Evolutionary conservation across 2,888 invertebrate genomes (phyloP).

Genomic region (Harpagoxenus sublaevis): DNA sequence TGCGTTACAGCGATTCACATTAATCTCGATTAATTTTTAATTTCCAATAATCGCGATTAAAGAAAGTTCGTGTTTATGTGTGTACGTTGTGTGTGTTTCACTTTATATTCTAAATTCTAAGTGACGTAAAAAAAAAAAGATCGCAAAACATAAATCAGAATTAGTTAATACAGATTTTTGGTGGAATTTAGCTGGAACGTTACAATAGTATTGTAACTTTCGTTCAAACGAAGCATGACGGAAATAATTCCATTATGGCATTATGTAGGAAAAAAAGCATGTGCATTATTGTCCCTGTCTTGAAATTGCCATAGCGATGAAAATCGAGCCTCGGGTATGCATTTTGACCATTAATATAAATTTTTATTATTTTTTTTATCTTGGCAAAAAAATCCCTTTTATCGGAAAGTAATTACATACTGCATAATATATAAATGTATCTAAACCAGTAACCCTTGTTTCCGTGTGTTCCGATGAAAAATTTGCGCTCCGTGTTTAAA

Average conservation of each 20-base stretch:
- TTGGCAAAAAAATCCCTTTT: constrained; percentile 45
- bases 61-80: not conserved
- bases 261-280: constrained; percentile 14
- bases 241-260: constrained; percentile 33
- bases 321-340: constrained; percentile 7
- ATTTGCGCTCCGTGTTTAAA: constrained; percentile 50
- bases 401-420: constrained; percentile 49
- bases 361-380: constrained; percentile 52
- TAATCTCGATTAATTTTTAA: constrained; percentile 12
- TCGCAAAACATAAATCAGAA: not conserved
- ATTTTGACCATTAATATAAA: constrained; percentile 45
- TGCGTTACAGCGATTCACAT: not conserved
- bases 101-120: constrained; percentile 11
- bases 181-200: not conserved
- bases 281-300: constrained; percentile 24
- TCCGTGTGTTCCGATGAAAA: constrained; percentile 49
- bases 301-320: constrained; percentile 16
- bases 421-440: constrained; percentile 55
- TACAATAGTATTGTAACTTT: constrained; percentile 14
- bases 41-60: not conserved
- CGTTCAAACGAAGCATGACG: not conserved
- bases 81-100: not conserved
- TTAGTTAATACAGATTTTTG: constrained; percentile 17
- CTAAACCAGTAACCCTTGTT: constrained; percentile 54
- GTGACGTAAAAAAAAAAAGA: not conserved